Percentiles rank a stretch among this genome's conserved stretches.
Conservation (phyloP, 2,797 vertebrate genomes). For the Cygnus olor region DNA sequence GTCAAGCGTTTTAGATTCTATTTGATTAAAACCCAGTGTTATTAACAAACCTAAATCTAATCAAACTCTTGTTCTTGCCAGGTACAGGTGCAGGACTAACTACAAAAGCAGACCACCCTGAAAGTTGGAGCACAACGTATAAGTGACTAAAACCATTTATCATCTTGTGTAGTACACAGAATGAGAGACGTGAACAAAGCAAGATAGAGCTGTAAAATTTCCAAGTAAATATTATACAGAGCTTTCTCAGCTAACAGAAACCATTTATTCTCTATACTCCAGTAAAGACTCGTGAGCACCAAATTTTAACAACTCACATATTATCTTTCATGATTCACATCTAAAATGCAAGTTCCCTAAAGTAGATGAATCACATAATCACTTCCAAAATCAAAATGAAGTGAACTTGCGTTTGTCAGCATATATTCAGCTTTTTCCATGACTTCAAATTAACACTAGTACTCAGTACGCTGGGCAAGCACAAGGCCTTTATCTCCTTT, state of each 20-base stretch:
- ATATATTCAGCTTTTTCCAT: not conserved
- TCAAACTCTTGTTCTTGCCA: not conserved
- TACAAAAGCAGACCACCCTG: not conserved
- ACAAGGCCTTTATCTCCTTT: not conserved
- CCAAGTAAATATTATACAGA: not conserved
- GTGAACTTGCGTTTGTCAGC: not conserved
- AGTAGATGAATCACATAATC: not conserved
- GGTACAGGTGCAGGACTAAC: not conserved
- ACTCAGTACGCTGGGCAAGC: not conserved
- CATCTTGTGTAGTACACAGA: not conserved
- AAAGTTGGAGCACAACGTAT: not conserved
- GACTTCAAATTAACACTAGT: not conserved
- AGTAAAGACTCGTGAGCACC: not conserved
- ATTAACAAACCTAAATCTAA: not conserved
- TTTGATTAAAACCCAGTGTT: not conserved
- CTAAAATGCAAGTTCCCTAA: not conserved
- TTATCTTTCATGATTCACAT: not conserved
- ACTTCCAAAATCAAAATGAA: slow-evolving; percentile 1
- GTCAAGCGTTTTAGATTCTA: not conserved
- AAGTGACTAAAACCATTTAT: not conserved
- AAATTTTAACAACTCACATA: not conserved
- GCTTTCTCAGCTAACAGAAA: not conserved
- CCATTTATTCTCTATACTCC: not conserved
- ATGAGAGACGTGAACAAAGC: not conserved
- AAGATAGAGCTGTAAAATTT: not conserved